phyloP scores from a whole-genome alignment of 2,797 vertebrate species.

The Dryobates pubescens region DNA sequence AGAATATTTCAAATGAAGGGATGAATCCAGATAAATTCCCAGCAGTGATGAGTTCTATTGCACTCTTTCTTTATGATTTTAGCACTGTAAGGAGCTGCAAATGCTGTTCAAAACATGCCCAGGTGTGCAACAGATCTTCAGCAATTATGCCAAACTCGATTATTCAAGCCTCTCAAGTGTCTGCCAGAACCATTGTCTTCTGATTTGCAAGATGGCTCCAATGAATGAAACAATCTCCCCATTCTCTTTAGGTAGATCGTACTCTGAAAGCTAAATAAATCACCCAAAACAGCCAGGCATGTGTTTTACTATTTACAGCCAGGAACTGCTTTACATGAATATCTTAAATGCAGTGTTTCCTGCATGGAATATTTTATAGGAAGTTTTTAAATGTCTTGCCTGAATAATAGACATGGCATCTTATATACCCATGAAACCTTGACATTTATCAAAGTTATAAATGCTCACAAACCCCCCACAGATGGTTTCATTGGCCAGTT shows the following conservation, averaged over 20 bases:
- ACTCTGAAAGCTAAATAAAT: background rate
- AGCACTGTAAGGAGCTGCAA: background rate
- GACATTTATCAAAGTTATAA: background rate
- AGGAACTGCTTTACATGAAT: background rate
- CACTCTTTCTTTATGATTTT: background rate
- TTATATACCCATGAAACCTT: background rate
- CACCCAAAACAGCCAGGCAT: background rate
- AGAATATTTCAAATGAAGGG: background rate
- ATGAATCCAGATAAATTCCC: background rate
- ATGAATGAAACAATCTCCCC: background rate
- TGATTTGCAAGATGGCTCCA: background rate
- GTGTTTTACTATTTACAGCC: background rate
- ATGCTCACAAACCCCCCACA: background rate
- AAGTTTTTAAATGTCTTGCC: background rate
- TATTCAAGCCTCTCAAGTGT: background rate
- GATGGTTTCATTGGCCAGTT: background rate
- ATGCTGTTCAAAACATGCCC: background rate
- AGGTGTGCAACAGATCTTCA: background rate
- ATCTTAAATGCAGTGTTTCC: background rate
- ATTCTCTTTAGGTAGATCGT: background rate
- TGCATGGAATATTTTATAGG: background rate
- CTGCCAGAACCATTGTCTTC: background rate
- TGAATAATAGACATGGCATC: background rate
- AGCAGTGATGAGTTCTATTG: background rate
- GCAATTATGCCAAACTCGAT: rapidly evolving